Conservation (phyloP, 2,113 vertebrate species). For the Peromyscus maniculatus region DNA sequence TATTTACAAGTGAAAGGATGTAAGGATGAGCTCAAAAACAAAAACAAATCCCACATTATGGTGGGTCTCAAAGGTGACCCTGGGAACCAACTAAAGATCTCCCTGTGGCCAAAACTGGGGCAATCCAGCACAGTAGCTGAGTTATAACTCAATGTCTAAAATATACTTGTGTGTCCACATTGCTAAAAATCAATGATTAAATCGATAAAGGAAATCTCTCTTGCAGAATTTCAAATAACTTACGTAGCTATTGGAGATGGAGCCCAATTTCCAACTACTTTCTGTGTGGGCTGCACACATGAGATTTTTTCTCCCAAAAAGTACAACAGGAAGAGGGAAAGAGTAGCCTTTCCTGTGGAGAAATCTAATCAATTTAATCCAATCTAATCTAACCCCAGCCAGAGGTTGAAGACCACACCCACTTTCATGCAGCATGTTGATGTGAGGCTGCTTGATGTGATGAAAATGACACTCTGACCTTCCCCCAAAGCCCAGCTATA, state of each 20-base stretch:
- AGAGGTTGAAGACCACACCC: background rate
- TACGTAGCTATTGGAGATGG: background rate
- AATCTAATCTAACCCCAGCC: background rate
- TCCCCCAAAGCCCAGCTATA: background rate
- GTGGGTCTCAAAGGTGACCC: background rate
- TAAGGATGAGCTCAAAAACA: background rate
- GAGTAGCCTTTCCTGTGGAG: background rate
- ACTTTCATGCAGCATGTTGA: background rate
- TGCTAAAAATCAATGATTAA: background rate
- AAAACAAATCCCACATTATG: background rate
- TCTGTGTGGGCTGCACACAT: background rate
- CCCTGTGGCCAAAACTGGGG: background rate
- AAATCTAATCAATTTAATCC: background rate
- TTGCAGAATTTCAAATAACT: conserved; percentile 19
- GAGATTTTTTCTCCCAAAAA: background rate
- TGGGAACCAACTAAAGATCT: background rate
- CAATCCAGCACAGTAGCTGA: background rate
- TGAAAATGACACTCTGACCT: background rate
- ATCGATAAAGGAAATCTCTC: background rate
- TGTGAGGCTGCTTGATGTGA: background rate
- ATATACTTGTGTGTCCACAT: background rate
- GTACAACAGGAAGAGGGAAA: too few relatives aligned
- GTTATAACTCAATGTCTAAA: conserved; percentile 37
- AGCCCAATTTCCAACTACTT: background rate
- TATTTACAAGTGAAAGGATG: conserved; percentile 75